Base-by-base conservation (phyloP, 2,888 invertebrate species). In the Torymus aiolomorphi region DNA sequence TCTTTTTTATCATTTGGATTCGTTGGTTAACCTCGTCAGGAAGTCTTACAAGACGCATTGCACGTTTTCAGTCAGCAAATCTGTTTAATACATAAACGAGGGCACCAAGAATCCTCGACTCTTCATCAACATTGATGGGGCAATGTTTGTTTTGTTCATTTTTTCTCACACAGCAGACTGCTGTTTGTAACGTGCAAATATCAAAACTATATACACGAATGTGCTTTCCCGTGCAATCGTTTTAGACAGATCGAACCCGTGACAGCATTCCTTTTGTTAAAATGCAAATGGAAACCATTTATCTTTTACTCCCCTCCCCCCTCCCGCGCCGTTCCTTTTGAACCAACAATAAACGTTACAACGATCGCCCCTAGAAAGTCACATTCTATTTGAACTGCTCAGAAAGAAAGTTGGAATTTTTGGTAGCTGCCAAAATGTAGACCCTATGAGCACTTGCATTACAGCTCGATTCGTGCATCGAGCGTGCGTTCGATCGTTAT, bases 181-280 rank as follows among this genome's bases (percentile, higher is more conserved):
- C 69, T 73, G 71, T 71, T 73, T 57, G 13, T 54, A 75, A 77
- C 75, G 74, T 76, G 76, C 73, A 71, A 78, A 62, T 82, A 82
- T 82, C 72, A 80, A 86, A 89, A 88, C 87, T 89, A 89, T 89
- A 83, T 88, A 89, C 87, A 89, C 81, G 84, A 85, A 82, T 84
- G 83, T 84, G 83, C 81, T 84, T 84, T 76, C 61, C 65, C 62
- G 65, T 83, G 57, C 76, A 73, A 81, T 76, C 65, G 65, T 57
- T 20, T 74, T 63, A 3, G 13, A 65, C 8, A 8, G 63, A 78
- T 49, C 13, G 5, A 74, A 66, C 61, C 76, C 69, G 74, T 74
- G 42, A 71, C 73, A 79, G 63, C 72, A 20, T 72, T 67, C 54
- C 51, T 72, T 69, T 75, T 20, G 66, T 75, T 51, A 67, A 81